Conservation (phyloP, 2,888 invertebrate species). For the Xestobium rufovillosum region DNA sequence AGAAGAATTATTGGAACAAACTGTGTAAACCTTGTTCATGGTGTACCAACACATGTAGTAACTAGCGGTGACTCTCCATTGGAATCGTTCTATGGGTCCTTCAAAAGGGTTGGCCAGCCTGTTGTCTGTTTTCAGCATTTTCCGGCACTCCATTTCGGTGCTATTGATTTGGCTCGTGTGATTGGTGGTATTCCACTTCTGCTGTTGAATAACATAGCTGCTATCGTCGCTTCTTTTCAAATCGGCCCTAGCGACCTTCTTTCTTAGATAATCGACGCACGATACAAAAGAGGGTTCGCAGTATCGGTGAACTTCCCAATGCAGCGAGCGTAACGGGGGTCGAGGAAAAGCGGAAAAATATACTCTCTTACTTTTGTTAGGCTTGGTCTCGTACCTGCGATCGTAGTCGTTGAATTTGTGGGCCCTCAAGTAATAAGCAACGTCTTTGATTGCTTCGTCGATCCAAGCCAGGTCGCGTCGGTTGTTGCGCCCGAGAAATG, state of each 20-base stretch:
- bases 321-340: conserved; percentile 50
- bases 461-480: conserved; percentile 36
- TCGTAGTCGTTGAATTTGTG: conserved; percentile 61
- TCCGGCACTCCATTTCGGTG: conserved; percentile 47
- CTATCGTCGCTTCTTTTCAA: conserved; percentile 49
- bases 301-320: conserved; percentile 54
- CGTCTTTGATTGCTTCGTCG: conserved; percentile 47
- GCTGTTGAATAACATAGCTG: conserved; percentile 41
- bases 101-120: conserved; percentile 48
- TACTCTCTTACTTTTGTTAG: conserved; percentile 22
- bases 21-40: conserved; percentile 50
- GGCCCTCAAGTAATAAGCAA: conserved; percentile 54
- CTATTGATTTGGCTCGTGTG: conserved; percentile 39
- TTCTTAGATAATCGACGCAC: conserved; percentile 52
- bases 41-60: conserved; percentile 65
- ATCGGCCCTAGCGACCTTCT: conserved; percentile 35
- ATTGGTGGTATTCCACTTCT: conserved; percentile 41
- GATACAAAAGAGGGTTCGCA: conserved; percentile 48
- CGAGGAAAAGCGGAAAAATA: conserved; percentile 47
- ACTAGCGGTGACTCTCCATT: conserved; percentile 55
- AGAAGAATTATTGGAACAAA: too few relatives aligned
- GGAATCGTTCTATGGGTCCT: conserved; percentile 51
- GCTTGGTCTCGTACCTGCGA: conserved; percentile 39
- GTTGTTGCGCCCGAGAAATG: conserved; percentile 17
- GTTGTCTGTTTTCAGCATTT: conserved; percentile 42